Percentiles rank a stretch among this genome's conserved stretches.
phyloP scores from a whole-genome alignment of 2,797 vertebrate genomes.

The Caiman crocodilus region DNA sequence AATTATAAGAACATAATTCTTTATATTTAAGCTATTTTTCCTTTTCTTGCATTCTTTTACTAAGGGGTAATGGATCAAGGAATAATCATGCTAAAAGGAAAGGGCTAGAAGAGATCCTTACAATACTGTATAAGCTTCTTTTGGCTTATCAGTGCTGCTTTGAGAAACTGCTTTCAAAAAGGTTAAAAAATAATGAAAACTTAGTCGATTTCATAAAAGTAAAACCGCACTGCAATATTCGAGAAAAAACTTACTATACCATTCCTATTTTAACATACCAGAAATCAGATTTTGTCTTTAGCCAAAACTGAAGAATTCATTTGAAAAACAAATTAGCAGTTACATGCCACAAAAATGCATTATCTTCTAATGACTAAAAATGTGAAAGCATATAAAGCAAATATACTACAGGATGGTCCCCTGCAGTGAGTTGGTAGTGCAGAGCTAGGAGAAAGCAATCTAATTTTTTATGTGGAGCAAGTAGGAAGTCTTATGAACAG shows the following conservation, averaged over 20 bases:
- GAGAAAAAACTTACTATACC: neutral
- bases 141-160: neutral
- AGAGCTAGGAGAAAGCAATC: neutral
- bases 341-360: neutral
- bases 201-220: neutral
- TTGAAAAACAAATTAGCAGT: neutral
- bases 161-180: conserved; percentile 24
- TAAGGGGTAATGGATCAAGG: conserved; percentile 25
- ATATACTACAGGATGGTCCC: neutral
- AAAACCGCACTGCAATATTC: neutral
- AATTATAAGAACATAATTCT: conserved; percentile 31
- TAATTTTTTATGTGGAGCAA: neutral
- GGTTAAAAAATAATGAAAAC: conserved; percentile 27
- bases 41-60: conserved; percentile 17
- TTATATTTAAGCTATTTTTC: conserved; percentile 41
- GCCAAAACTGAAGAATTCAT: neutral
- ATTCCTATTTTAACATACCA: neutral
- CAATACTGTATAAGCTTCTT: neutral
- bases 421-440: neutral
- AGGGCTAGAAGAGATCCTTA: neutral
- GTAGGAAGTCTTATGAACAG: neutral
- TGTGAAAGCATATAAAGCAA: neutral
- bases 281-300: neutral
- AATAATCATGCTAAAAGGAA: conserved; percentile 25
- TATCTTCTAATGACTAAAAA: neutral